Base-by-base conservation (phyloP, 2,888 invertebrate species). In the Ischnus inquisitorius region DNA sequence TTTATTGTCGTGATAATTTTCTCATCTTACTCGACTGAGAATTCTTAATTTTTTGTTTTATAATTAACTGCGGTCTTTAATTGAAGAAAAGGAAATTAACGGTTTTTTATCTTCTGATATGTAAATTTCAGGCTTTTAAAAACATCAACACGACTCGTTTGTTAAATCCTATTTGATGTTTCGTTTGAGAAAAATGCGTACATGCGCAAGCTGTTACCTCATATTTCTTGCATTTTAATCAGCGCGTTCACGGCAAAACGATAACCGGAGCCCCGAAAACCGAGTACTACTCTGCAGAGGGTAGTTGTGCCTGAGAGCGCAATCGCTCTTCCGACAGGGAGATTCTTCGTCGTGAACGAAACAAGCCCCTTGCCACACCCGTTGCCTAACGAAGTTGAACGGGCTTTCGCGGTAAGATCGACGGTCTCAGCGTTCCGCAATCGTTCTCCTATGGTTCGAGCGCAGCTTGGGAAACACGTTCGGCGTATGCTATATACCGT, bases 371-470 rank as follows among this genome's bases (percentile, higher is more conserved):
- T 48, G 76, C 39, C 51, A 6, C 67, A 25, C n/a, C 46, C n/a
- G 28, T 28, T 74, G 74, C n/a, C 34, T 34, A 76, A 69, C 69
- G 64, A 69, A 83, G 75, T 79, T 79, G 64, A 83, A 69, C 60
- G 69, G 46, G 77, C 71, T 71, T 82, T 54, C 25, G 71, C 57
- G 54, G 51, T 60, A 76, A 43, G 71, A 54, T 64, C 19, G 39
- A 72, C 67, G 28, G 34, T 54, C 51, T 64, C 14, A 34, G 39
- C 39, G 16, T 62, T 57, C 25, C 25, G 25, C 51, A n/a, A 62
- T 76, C 57, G 43, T 43, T 65, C 68, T 39, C 46, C 46, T 68
- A 28, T 25, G 14, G 64, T 54, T 72, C 54, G n/a, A 51, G 39
- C 64, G 14, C 19, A 41, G 43, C 62, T 34, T 8, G 19, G 43